These are phyloP conservation scores for Dreissena polymorpha DNA, from an alignment of 1,140 invertebrate species.

Conservation along the genomic window DNA sequence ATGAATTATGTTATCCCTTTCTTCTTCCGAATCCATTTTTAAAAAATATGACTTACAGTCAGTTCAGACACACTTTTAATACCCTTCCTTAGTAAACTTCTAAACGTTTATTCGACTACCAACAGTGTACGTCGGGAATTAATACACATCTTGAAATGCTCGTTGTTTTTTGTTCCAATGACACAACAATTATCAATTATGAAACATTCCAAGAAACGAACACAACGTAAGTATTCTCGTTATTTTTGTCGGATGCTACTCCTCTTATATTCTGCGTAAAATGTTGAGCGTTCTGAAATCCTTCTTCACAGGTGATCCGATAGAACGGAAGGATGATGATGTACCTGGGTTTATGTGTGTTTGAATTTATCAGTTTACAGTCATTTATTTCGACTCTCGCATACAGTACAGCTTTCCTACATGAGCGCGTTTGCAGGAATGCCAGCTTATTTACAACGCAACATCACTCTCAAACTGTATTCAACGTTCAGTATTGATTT, in stretches of 20 bases:
- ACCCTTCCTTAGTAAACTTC: neutral
- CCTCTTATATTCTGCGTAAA: neutral
- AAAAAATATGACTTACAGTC: neutral
- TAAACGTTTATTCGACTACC: too few species aligned
- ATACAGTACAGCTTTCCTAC: too few species aligned
- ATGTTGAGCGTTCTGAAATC: neutral
- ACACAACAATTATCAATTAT: neutral
- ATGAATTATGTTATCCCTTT: constrained; percentile 27
- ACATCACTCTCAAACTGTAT: too few species aligned
- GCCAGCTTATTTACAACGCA: too few species aligned
- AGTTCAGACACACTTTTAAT: neutral
- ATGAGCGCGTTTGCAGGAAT: too few species aligned
- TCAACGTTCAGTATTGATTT: too few species aligned
- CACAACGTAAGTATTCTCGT: neutral
- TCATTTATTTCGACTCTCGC: too few species aligned
- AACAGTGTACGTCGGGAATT: neutral
- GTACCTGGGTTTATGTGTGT: constrained; percentile 30
- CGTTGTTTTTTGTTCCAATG: neutral
- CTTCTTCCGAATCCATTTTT: constrained; percentile 35
- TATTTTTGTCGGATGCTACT: constrained; percentile 28
- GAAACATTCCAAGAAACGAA: neutral
- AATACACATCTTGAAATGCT: neutral
- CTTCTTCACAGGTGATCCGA: constrained; percentile 23
- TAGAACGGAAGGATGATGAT: neutral
- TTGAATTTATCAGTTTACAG: too few species aligned